These are phyloP conservation scores for Catharus bicknelli DNA, from an alignment of 2,113 vertebrate genomes.

Conservation along the genomic window DNA sequence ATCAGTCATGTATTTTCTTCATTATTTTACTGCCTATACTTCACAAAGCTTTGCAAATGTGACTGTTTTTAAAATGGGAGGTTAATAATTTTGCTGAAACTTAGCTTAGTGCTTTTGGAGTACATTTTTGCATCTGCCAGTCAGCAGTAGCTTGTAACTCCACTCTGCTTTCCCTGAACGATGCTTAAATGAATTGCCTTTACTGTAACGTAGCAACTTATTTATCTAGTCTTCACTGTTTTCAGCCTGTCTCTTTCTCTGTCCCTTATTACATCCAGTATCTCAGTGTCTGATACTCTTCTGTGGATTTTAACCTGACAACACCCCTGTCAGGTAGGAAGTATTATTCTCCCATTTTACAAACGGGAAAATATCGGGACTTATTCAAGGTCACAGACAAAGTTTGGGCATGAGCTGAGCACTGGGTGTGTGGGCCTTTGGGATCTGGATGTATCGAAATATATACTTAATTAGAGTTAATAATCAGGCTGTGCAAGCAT, in stretches of 20 bases:
- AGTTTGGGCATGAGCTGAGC: neutral
- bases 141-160: conserved; percentile 17
- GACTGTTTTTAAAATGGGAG: neutral
- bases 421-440: neutral
- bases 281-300: conserved; percentile 28
- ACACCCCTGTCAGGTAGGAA: conserved; percentile 46
- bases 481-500: neutral
- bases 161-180: neutral
- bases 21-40: neutral
- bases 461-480: neutral
- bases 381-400: neutral
- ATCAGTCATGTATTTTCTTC: neutral
- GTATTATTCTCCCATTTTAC: conserved; percentile 42
- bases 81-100: conserved; percentile 1
- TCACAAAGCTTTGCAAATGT: neutral
- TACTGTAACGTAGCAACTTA: conserved; percentile 65
- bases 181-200: conserved; percentile 36
- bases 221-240: conserved; percentile 31
- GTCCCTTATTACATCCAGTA: conserved; percentile 10
- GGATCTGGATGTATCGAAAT: neutral
- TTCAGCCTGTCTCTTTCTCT: conserved; percentile 32
- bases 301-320: conserved; percentile 54
- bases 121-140: conserved; percentile 13
- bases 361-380: neutral
- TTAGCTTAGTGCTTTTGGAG: neutral